phyloP scores from a whole-genome alignment of 2,113 vertebrate species.

The Solea solea region DNA sequence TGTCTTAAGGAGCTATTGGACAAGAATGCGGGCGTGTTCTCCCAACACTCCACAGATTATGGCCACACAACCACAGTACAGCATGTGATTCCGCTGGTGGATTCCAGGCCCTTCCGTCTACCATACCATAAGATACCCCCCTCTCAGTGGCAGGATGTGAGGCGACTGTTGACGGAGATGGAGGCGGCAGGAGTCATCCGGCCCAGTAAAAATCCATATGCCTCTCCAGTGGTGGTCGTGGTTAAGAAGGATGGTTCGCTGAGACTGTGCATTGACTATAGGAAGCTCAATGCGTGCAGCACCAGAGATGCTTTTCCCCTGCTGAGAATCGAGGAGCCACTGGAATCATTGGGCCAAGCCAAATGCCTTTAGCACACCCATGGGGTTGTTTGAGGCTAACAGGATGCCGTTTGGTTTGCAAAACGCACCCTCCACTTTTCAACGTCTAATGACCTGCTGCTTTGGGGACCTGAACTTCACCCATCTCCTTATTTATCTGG shows the following conservation, averaged over 20 bases:
- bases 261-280: slow-evolving; percentile 10
- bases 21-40: background rate
- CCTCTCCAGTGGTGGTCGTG: slow-evolving; percentile 11
- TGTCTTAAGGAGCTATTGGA: background rate
- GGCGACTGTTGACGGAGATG: slow-evolving; percentile 1
- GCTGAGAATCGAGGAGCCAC: background rate
- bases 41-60: background rate
- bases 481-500: too few relatives aligned
- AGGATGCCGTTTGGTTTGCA: too few relatives aligned
- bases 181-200: slow-evolving; percentile 25
- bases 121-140: slow-evolving; percentile 14
- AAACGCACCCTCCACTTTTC: too few relatives aligned
- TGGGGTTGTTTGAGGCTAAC: too few relatives aligned
- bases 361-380: background rate
- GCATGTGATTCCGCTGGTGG: slow-evolving; percentile 19
- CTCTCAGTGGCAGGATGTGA: slow-evolving; percentile 15
- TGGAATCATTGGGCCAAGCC: background rate
- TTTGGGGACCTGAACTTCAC: too few relatives aligned
- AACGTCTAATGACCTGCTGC: too few relatives aligned
- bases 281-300: slow-evolving; percentile 19
- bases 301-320: slow-evolving; percentile 6
- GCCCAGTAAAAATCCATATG: slow-evolving; percentile 15
- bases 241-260: slow-evolving; percentile 23
- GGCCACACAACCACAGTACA: slow-evolving; percentile 26
- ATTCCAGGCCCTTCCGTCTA: background rate